These are phyloP conservation scores for Micromussa lordhowensis DNA, from an alignment of 92 coral and sea anemone genomes.

Conservation along the genomic window DNA sequence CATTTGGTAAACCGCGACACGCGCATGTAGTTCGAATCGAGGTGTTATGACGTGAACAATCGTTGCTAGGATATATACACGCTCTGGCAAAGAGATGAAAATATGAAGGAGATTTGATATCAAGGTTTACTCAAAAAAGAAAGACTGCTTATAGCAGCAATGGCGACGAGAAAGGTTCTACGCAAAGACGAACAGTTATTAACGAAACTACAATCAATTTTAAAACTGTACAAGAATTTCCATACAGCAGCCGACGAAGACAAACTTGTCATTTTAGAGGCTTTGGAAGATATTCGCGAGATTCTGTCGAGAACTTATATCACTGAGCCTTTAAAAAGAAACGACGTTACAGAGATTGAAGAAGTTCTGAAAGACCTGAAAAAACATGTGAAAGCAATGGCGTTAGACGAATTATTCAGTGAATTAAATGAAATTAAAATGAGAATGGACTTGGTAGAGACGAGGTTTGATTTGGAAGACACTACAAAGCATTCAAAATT, in stretches of 20 bases:
- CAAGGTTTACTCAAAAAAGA: background rate
- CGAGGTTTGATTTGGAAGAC: constrained; percentile 4
- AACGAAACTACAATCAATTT: constrained; percentile 38
- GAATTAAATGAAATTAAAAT: constrained; percentile 47
- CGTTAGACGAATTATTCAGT: constrained; percentile 40
- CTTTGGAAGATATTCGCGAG: constrained; percentile 40
- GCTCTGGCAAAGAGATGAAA: background rate
- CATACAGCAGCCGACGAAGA: constrained; percentile 46
- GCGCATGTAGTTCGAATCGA: constrained; percentile 1
- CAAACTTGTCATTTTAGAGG: constrained; percentile 24
- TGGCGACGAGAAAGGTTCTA: background rate
- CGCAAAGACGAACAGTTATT: constrained; percentile 35
- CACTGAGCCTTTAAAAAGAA: background rate
- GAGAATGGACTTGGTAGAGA: constrained; percentile 30
- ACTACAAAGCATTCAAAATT: background rate
- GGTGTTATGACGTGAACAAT: background rate
- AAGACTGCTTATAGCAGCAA: background rate
- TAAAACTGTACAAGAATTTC: constrained; percentile 52
- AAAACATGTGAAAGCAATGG: constrained; percentile 55
- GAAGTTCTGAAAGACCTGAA: constrained; percentile 35
- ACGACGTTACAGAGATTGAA: constrained; percentile 32
- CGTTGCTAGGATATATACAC: background rate
- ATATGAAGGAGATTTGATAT: background rate
- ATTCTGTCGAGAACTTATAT: constrained; percentile 26
- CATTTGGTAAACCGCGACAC: background rate